A percentile compares a stretch with the other conserved stretches of the same genome.
These are phyloP conservation scores for Melanotaenia boesemani DNA, from an alignment of 2,797 vertebrate genomes.

Conservation along the genomic window DNA sequence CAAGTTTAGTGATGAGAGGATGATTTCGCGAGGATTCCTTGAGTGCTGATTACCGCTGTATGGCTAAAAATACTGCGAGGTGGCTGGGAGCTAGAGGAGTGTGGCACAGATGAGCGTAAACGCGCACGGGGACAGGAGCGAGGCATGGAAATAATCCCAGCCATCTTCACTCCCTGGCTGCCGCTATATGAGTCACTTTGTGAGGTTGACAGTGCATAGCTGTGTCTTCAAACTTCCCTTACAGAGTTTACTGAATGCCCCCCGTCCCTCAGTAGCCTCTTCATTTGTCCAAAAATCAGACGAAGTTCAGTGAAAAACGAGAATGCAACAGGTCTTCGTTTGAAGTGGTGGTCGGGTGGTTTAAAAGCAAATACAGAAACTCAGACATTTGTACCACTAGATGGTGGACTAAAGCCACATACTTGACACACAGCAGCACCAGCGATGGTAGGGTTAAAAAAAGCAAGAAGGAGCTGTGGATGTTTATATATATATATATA, in stretches of 20 bases:
- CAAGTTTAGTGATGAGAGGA: conserved; percentile 59
- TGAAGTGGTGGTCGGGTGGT: background rate
- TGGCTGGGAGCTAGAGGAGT: conserved; percentile 69
- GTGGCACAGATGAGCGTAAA: conserved; percentile 66
- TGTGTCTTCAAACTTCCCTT: conserved; percentile 44
- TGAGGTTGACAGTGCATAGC: conserved; percentile 27
- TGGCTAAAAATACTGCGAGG: conserved; percentile 71
- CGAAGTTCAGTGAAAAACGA: background rate
- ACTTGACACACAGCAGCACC: conserved; percentile 23
- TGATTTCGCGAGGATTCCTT: conserved; percentile 68
- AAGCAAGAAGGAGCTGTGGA: background rate
- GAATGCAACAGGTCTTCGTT: conserved; percentile 66
- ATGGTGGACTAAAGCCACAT: conserved; percentile 69
- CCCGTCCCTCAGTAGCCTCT: background rate
- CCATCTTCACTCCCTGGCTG: conserved; percentile 56
- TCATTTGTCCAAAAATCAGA: background rate
- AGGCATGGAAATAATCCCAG: conserved; percentile 59
- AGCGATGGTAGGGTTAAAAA: too few species aligned
- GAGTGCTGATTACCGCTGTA: conserved; percentile 61
- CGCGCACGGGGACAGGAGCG: conserved; percentile 59
- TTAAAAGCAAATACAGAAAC: background rate
- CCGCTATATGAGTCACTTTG: conserved; percentile 64
- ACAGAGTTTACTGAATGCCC: background rate
- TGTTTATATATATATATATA: background rate
- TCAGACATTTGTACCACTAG: conserved; percentile 59